Base-by-base conservation (phyloP, 1,140 invertebrate species). In the Eriosoma lanigerum region DNA sequence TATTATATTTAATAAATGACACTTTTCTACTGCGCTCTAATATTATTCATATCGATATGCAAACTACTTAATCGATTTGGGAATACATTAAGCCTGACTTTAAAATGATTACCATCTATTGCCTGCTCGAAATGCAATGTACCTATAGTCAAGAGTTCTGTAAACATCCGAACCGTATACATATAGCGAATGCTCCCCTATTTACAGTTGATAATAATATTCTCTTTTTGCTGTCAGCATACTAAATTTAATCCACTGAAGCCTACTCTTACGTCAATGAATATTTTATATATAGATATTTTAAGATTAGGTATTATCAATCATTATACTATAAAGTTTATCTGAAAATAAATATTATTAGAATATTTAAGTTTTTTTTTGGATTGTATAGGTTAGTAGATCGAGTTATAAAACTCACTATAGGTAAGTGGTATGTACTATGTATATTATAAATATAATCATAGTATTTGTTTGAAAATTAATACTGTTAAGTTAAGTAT, bases 91-190 rank as follows among this genome's bases (percentile, higher is more conserved):
- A 70, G 44, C 19, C 44, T 26, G 46, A 50, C 68, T 70, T 70
- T 46, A 50, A 26, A 50, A 26, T 29, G 29, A 75, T 56, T 52
- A 38, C 72, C 3, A 32, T 58, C 5, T 26, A 56, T 38, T n/a
- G 19, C 29, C 50, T 56, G 72, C 24, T 75, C 19, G 15, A 56
- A 75, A 75, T 46, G 72, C 52, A 56, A 75, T 29, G 72, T 50
- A 70, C 46, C 46, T 75, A n/a, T n/a, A 75, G 72, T 75, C 72
- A 75, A 75, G 72, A 75, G 72, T 75, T 75, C n/a, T 56, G 72
- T 75, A 75, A 75, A 75, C 72, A 75, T 75, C 52, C 52, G 52
- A 75, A 58, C 29, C 38, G n/a, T 75, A n/a, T n/a, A 75, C 50
- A 56, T 44, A 70, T 50, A 70, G 32, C 10, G 50, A 19, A 29